Evolutionary conservation across 2,113 vertebrate species (phyloP), one percentile per base, ranked within the genome.

Genomic region (Chrysemys picta): DNA sequence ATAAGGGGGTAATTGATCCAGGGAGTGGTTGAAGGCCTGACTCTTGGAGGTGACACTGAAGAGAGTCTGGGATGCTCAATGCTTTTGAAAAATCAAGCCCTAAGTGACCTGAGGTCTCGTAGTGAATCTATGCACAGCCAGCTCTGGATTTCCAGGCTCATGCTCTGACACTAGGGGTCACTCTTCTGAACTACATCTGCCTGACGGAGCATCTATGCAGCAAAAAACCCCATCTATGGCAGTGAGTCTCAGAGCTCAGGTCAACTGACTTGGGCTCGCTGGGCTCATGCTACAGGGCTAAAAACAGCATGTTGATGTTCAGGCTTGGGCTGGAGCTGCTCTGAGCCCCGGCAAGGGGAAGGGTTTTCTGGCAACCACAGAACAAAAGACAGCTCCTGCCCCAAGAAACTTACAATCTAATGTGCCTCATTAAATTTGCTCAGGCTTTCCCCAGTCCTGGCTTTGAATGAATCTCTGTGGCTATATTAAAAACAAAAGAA

Each of bases 381-480:
- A 57, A 57, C 56, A 57, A 57, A 57, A 27, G 24, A 57, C 56
- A 57, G 24, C 25, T 57, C 56, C 56, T 57, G 56, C 56, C 25
- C 1, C 56, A 57, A 57, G 56, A 57, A 57, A 57, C 56, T 10
- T 57, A 25, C 56, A 57, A 25, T 27, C 56, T 57, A 57, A 57
- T 25, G 35, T 93, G 96, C 52, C 88, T 80, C 84, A 84, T 0
- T 53, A 89, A 88, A 85, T 47, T 97, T 91, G 92, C 0, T 0
- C 42, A 3, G 47, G 8, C 91, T 76, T 47, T 69, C 45, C 80
- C 84, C 0, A 0, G 2, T 80, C 80, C 49, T 19, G 81, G 81
- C 94, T 97, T 94, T 88, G 72, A 95, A 95, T 85, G 89, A 94
- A 89, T 89, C 81, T 25, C n/a, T 88, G 59, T 1, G 6, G 89